Evolutionary conservation across 2,888 invertebrate species (phyloP).

Genomic region (Acheta domesticus): DNA sequence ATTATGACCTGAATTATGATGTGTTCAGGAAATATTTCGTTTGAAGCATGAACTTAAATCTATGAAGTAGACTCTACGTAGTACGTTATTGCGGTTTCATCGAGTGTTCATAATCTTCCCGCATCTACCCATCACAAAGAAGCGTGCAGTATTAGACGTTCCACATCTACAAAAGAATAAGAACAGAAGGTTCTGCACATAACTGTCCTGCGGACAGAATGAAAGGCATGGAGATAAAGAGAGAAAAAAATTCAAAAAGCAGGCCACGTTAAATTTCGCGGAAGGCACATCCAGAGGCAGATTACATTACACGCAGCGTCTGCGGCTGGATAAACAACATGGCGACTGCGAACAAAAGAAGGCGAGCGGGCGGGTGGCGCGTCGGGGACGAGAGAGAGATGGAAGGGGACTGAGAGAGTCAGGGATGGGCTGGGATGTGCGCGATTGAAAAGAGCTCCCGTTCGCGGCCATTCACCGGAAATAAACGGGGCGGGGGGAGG

Average conservation of each 20-base stretch:
- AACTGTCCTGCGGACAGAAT: background rate
- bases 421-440: background rate
- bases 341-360: background rate
- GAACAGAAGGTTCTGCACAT: background rate
- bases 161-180: too few relatives aligned
- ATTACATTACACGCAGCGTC: background rate
- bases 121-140: too few relatives aligned
- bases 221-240: background rate
- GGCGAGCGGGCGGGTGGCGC: background rate
- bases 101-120: too few relatives aligned
- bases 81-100: too few relatives aligned
- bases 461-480: background rate
- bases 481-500: background rate
- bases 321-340: conserved; percentile 10
- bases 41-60: too few relatives aligned
- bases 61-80: too few relatives aligned
- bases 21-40: too few relatives aligned
- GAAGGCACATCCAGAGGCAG: background rate
- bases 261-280: background rate
- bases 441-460: background rate
- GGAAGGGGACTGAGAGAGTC: too few relatives aligned
- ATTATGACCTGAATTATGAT: too few relatives aligned
- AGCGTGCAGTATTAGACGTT: too few relatives aligned
- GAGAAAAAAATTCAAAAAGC: background rate
- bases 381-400: background rate